Conservation (phyloP, 2,797 vertebrate genomes). For the Semaprochilodus insignis region DNA sequence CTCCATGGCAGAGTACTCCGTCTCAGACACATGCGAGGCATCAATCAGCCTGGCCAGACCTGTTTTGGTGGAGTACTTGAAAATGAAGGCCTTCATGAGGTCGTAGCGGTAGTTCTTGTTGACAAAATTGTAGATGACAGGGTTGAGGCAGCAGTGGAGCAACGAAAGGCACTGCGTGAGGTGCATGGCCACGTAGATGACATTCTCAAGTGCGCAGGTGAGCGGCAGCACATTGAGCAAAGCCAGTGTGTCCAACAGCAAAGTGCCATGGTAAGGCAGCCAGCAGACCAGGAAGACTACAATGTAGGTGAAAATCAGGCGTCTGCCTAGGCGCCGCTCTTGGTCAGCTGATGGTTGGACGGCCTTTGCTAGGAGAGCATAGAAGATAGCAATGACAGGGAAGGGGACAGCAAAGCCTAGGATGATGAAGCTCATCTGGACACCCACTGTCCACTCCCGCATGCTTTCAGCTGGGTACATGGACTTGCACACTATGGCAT, state of each 20-base stretch:
- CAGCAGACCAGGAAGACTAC: conserved; percentile 91
- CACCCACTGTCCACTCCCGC: conserved; percentile 84
- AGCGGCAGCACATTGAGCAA: conserved; percentile 84
- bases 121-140: conserved; percentile 90
- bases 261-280: conserved; percentile 86
- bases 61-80: conserved; percentile 91
- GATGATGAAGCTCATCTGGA: conserved; percentile 86
- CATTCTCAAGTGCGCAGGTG: conserved; percentile 87
- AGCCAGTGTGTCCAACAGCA: conserved; percentile 86
- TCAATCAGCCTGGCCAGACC: conserved; percentile 89
- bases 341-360: conserved; percentile 78
- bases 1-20: conserved; percentile 80
- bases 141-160: conserved; percentile 90
- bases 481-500: conserved; percentile 81
- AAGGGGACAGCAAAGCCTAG: conserved; percentile 90
- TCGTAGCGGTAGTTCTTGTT: conserved; percentile 88
- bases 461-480: conserved; percentile 83
- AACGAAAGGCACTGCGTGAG: conserved; percentile 90
- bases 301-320: conserved; percentile 86
- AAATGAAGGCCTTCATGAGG: conserved; percentile 93
- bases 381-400: conserved; percentile 84
- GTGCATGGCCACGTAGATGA: conserved; percentile 84
- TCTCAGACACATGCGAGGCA: conserved; percentile 82
- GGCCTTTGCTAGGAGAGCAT: conserved; percentile 82
- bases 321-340: conserved; percentile 82